Evolutionary conservation across 2,888 invertebrate genomes (phyloP).

Genomic region (Oligia latruncula): DNA sequence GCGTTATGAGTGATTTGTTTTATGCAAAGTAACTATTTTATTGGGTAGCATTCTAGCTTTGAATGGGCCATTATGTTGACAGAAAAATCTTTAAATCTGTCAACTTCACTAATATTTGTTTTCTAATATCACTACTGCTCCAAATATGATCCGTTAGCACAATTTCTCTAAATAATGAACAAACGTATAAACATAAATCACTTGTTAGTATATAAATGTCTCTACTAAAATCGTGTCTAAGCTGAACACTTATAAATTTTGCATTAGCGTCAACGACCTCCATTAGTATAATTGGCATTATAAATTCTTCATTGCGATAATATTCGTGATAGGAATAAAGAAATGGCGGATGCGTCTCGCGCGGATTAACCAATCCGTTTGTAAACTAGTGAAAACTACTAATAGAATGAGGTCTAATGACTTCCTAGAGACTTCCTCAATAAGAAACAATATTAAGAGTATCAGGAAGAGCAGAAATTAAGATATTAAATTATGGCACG

Average conservation of each 20-base stretch:
- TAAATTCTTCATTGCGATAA: slow-evolving; percentile 55
- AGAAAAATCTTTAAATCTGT: slow-evolving; percentile 2
- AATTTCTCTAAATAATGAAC: slow-evolving; percentile 49
- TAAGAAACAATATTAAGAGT: slow-evolving; percentile 49
- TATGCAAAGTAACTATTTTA: neutral
- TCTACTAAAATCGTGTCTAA: slow-evolving; percentile 37
- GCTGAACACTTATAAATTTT: slow-evolving; percentile 43
- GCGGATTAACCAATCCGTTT: slow-evolving; percentile 34
- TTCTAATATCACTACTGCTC: slow-evolving; percentile 21
- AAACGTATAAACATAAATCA: slow-evolving; percentile 42
- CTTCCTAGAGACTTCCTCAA: slow-evolving; percentile 52
- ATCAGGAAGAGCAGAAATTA: slow-evolving; percentile 59
- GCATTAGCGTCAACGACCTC: slow-evolving; percentile 56
- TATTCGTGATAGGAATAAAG: slow-evolving; percentile 62
- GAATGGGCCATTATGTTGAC: neutral
- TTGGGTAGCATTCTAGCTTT: neutral
- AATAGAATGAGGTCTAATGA: slow-evolving; percentile 48
- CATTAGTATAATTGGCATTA: slow-evolving; percentile 53
- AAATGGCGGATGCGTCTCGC: slow-evolving; percentile 47
- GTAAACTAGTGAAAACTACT: slow-evolving; percentile 35
- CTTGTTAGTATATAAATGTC: slow-evolving; percentile 40
- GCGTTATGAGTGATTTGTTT: neutral
- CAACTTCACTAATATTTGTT: slow-evolving; percentile 6
- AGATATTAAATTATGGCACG: slow-evolving; percentile 50
- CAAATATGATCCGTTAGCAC: slow-evolving; percentile 28